Evolutionary conservation across 2,888 invertebrate genomes (phyloP), one percentile per base, ranked within the genome.

Genomic region (Lycaena phlaeas): DNA sequence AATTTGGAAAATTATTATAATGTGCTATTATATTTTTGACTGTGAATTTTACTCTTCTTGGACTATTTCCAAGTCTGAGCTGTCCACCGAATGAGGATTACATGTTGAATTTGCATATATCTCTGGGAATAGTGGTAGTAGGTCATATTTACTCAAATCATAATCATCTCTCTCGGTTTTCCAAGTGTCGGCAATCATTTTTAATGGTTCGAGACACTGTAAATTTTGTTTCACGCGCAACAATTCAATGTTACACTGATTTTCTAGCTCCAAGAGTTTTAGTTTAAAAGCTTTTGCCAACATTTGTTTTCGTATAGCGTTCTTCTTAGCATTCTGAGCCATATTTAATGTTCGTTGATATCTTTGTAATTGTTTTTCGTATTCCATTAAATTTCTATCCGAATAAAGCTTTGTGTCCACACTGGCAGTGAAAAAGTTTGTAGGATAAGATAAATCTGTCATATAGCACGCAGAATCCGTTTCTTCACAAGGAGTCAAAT

Each of bases 301-400:
- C 79, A 82, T 82, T 58, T 81, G 73, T 52, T 75, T 81, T 44
- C 76, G 62, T 25, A 81, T 79, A 7, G 77, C 79, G 52, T 78
- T 79, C 47, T 78, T 79, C 57, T 81, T 85, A 50, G 81, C 82
- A 36, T 68, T 62, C 48, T 84, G 81, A 7, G 82, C 84, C 63
- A 78, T 70, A 41, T 73, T 75, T 6, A 82, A 56, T 2, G 84
- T 82, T 38, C 70, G 71, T 53, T 79, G 81, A 52, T 81, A 82
- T 53, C 68, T 78, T 45, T 81, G 68, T 27, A 84, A 55, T 53
- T 82, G 81, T 50, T 76, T 79, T 50, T 82, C 82, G 48, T 84
- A 84, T 59, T 77, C 76, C 41, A 77, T 68, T 5, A 82, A 56
- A 48, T 60, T 73, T 55, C 77, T 71, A 47, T 81, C 81, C 41